Percentiles rank a stretch among this genome's conserved stretches.
Conservation (phyloP, 1,140 invertebrate species). For the Sitophilus oryzae region DNA sequence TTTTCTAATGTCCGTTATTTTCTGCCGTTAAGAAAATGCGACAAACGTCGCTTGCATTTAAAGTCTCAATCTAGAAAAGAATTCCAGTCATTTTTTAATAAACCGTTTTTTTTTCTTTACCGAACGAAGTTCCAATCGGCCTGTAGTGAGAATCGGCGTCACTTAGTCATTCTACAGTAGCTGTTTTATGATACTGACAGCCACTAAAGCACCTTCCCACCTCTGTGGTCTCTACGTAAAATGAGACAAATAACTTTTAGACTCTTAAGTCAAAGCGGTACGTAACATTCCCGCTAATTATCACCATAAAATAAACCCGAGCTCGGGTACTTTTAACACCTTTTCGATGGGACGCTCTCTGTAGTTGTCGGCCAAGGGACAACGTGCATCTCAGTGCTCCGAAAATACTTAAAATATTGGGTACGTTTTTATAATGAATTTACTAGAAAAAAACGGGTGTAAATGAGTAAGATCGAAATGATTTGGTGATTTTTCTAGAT, state of each 20-base stretch:
- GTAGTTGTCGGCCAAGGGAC: too few relatives aligned
- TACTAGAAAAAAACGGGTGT: too few relatives aligned
- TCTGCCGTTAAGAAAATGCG: not conserved
- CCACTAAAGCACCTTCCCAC: not conserved
- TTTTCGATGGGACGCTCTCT: not conserved
- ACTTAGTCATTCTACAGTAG: not conserved
- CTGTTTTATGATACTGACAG: not conserved
- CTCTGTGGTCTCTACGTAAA: not conserved
- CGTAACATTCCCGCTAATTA: not conserved
- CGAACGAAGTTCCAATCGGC: not conserved
- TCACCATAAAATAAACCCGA: not conserved
- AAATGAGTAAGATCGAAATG: too few relatives aligned
- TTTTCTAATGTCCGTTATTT: not conserved
- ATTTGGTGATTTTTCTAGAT: too few relatives aligned
- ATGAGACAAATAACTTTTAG: not conserved
- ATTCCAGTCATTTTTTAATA: not conserved
- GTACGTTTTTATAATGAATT: too few relatives aligned
- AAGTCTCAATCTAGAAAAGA: not conserved
- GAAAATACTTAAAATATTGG: too few relatives aligned
- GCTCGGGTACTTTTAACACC: not conserved
- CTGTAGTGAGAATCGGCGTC: not conserved
- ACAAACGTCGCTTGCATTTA: not conserved
- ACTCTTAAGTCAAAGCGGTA: not conserved
- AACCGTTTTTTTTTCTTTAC: not conserved
- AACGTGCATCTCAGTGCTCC: too few relatives aligned